These are phyloP conservation scores for Trachelus tabidus DNA, from an alignment of 2,888 invertebrate species.

Conservation along the genomic window DNA sequence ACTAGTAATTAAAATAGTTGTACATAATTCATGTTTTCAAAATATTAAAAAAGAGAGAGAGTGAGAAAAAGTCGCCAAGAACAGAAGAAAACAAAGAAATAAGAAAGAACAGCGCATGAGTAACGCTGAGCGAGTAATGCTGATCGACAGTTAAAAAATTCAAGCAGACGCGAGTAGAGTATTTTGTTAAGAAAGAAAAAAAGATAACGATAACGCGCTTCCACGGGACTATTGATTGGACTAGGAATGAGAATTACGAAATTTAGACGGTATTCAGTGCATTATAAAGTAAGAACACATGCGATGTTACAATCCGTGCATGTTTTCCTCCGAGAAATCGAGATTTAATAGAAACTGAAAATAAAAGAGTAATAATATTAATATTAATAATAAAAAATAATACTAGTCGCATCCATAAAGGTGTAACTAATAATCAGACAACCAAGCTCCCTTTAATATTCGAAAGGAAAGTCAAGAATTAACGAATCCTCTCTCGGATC, in stretches of 20 bases:
- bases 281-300: conserved; percentile 26
- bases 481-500: not conserved
- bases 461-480: not conserved
- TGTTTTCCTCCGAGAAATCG: conserved; percentile 16
- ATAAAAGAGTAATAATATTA: not conserved
- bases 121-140: too few species aligned
- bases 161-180: not conserved
- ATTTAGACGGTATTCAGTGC: conserved; percentile 18
- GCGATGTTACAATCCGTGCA: conserved; percentile 31
- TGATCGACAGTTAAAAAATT: not conserved
- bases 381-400: not conserved
- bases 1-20: not conserved
- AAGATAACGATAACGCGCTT: not conserved
- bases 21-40: not conserved
- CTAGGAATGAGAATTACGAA: not conserved
- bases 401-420: not conserved
- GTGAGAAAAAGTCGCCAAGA: not conserved
- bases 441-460: not conserved
- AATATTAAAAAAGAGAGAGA: not conserved
- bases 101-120: not conserved
- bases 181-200: not conserved
- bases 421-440: not conserved
- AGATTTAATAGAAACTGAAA: not conserved
- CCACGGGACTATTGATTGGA: not conserved
- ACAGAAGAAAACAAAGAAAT: not conserved